Percentiles rank a stretch among this genome's conserved stretches.
These are phyloP conservation scores for Diorhabda carinulata DNA, from an alignment of 1,140 invertebrate species.

Conservation along the genomic window DNA sequence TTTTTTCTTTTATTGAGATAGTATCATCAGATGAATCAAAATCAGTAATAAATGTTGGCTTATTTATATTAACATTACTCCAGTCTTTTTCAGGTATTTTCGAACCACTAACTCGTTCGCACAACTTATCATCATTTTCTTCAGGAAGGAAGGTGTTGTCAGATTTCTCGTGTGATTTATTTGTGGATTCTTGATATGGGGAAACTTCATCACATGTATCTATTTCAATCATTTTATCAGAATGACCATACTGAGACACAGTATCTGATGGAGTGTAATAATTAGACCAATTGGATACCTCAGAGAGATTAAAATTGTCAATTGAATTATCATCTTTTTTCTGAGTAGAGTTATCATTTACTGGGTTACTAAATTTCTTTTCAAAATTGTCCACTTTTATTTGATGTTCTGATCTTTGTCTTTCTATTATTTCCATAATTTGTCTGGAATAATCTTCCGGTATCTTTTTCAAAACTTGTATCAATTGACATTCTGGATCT, in stretches of 20 bases:
- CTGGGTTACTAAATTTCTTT: constrained; percentile 3
- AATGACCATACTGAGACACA: too few species aligned
- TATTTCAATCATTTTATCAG: too few species aligned
- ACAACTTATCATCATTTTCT: too few species aligned
- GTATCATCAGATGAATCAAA: too few species aligned
- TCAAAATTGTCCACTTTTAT: constrained; percentile 19
- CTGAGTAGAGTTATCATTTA: too few species aligned
- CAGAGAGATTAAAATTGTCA: background rate
- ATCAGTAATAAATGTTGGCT: background rate
- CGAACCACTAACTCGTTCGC: too few species aligned
- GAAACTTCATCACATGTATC: too few species aligned
- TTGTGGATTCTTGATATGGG: too few species aligned
- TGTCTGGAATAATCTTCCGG: constrained; percentile 45
- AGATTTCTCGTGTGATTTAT: too few species aligned
- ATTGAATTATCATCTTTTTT: background rate
- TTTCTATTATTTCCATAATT: constrained; percentile 46
- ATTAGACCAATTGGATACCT: background rate
- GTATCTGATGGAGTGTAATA: background rate
- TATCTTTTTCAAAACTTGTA: constrained; percentile 36
- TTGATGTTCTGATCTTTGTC: constrained; percentile 37
- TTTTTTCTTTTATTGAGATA: too few species aligned
- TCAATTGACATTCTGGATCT: constrained; percentile 29
- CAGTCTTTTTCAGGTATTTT: background rate
- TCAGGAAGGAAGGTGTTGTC: too few species aligned
- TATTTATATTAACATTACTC: background rate